Evolutionary conservation across 2,888 invertebrate genomes (phyloP), one percentile per base, ranked within the genome.

Genomic region (Invenusta paracnida): DNA sequence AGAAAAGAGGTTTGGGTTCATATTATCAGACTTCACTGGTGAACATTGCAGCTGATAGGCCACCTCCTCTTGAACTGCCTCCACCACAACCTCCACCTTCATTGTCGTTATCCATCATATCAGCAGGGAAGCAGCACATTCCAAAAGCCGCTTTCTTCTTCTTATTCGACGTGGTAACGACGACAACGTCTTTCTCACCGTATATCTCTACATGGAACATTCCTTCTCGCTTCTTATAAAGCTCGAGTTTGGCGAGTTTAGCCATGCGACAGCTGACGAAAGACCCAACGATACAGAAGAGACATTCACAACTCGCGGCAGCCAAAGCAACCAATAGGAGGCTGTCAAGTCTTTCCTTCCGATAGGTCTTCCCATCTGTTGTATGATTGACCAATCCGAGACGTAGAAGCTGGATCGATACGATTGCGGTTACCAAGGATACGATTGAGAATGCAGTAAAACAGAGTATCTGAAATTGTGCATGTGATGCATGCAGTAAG

Each of bases 301-400:
- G 88, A 86, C 90, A 89, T 88, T 92, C 92, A 31, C 89, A 87
- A 11, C 90, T 90, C 13, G 91, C 91, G 1, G 89, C 88, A 0
- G 88, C 89, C 30, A 92, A 89, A 0, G 91, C 91, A 1, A 91
- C 88, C 30, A 91, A 89, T 79, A 91, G 90, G 28, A 91, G 88
- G 0, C 89, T 88, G 88, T 91, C 91, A 88, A 90, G 90, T 31
- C 90, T 88, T 87, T 91, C 91, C 88, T 91, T 91, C 88, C 91
- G 90, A 88, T 90, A 91, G 11, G 90, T 91, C 84, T 91, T 89
- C 25, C 92, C 92, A 86, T 92, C 91, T 0, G 91, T 91, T 17
- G 91, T 91, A 87, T 91, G 91, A 87, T 91, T 91, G 30, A 92
- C 90, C 79, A 92, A 89, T 0, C 91, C 92, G n/a, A 91, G 90